Evolutionary conservation across 2,797 vertebrate species (phyloP), one percentile per base, ranked within the genome.

Genomic region (Taeniopygia guttata): DNA sequence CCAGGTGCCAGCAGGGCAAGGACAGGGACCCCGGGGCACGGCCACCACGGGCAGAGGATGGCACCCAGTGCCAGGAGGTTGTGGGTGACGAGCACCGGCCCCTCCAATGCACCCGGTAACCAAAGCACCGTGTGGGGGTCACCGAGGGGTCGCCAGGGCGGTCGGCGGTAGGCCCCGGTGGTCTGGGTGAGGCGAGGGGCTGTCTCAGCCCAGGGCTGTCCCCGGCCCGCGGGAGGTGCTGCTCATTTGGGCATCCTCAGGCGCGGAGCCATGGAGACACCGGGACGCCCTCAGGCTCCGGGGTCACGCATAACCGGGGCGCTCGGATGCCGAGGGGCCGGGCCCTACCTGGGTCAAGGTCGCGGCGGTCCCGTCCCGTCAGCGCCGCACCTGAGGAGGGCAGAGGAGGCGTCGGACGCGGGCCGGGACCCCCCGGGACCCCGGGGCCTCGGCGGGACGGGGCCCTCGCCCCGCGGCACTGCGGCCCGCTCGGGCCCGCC

Each of bases 271-370:
- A 23, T 0, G 75, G 36, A 22, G 30, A 45, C 30, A 54, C 26
- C 25, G 15, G 48, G 68, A 34, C 55, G 16, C 19, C 22, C 30
- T 19, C 22, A 16, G 16, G 18, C 54, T 26, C 26, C 32, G 30
- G 12, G 48, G 42, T 75, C 55, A 55, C 55, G 34, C 62, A 4
- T 4, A 40, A 13, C 54, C 29, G 7, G n/a, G 25, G 51, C 11
- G n/a, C 29, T 9, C 4, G 22, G 46, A 5, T 6, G 48, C 13
- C 22, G 22, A 55, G 30, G 11, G 34, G 21, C 69, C 64, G 23
- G 13, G 58, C 66, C 92, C 77, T 87, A 93, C 92, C 92, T 90
- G 87, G 73, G 56, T 90, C 84, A 84, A 90, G 92, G 92, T 87
- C 83, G 63, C 45, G 78, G 73, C 73, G 46, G 78, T 64, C 56